Evolutionary conservation across 2,888 invertebrate genomes (phyloP).

Genomic region (Drosophila mimetica): DNA sequence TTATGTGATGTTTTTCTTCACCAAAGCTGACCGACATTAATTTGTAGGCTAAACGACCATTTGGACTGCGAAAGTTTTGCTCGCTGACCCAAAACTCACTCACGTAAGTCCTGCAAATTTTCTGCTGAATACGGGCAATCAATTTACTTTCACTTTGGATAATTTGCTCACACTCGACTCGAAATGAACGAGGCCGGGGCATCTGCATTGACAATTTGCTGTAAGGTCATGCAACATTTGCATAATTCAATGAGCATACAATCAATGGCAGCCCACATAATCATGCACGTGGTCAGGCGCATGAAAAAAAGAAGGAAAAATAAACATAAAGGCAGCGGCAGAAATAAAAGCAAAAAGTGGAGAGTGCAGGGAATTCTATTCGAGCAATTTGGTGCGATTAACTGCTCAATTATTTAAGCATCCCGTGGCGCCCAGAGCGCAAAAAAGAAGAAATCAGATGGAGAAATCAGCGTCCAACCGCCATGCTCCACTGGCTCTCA

Average conservation of each 20-base stretch:
- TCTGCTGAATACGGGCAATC: constrained; percentile 66
- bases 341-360: constrained; percentile 5
- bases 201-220: constrained; percentile 63
- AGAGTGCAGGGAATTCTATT: constrained; percentile 57
- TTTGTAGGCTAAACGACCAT: constrained; percentile 56
- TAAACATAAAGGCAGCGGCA: constrained; percentile 8
- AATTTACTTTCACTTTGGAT: constrained; percentile 64
- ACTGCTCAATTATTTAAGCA: constrained; percentile 76
- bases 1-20: no score
- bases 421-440: constrained; percentile 50
- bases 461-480: constrained; percentile 48
- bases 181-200: constrained; percentile 35
- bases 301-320: no score
- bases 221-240: constrained; percentile 57
- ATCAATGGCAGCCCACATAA: constrained; percentile 64
- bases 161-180: constrained; percentile 43
- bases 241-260: constrained; percentile 76
- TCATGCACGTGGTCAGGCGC: constrained; percentile 37
- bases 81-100: constrained; percentile 24
- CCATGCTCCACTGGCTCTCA: constrained; percentile 48
- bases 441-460: constrained; percentile 13
- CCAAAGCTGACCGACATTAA: background rate
- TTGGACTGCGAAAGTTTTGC: constrained; percentile 11
- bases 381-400: constrained; percentile 77
- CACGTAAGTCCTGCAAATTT: constrained; percentile 36